Evolutionary conservation across 2,888 invertebrate species (phyloP).

Genomic region (Argyresthia albistria): DNA sequence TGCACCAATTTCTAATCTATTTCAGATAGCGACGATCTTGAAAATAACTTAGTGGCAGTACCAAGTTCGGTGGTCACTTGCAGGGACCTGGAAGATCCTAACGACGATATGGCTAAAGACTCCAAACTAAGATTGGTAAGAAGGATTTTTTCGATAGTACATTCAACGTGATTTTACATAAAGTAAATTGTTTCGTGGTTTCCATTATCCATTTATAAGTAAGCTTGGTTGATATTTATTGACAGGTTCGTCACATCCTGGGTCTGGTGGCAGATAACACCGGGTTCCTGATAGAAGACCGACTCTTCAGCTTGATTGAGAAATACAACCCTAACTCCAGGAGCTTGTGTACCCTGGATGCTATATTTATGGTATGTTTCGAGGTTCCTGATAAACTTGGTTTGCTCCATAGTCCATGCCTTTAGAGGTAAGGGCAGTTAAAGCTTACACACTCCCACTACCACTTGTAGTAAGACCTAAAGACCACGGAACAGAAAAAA

Average conservation of each 20-base stretch:
- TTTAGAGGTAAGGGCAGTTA: too few relatives aligned
- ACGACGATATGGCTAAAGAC: slow-evolving; percentile 13
- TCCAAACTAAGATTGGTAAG: slow-evolving; percentile 36
- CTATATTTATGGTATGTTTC: slow-evolving; percentile 77
- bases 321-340: slow-evolving; percentile 75
- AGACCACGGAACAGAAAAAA: too few relatives aligned
- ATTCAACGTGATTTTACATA: neutral
- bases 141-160: neutral
- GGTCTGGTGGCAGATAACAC: slow-evolving; percentile 79
- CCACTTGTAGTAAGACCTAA: too few relatives aligned
- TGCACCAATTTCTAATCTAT: too few relatives aligned
- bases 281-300: slow-evolving; percentile 82
- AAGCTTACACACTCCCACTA: too few relatives aligned
- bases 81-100: neutral
- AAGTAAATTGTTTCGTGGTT: too few relatives aligned
- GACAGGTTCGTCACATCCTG: slow-evolving; percentile 74
- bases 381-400: neutral
- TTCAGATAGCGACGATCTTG: too few relatives aligned
- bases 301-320: slow-evolving; percentile 74
- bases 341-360: slow-evolving; percentile 81
- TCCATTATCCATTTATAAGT: neutral
- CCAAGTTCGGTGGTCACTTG: too few relatives aligned
- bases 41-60: too few relatives aligned
- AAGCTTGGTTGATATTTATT: slow-evolving; percentile 1
- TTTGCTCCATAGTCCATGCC: too few relatives aligned